Percentiles rank a stretch among this genome's conserved stretches.
These are phyloP conservation scores for Zeus faber DNA, from an alignment of 2,113 vertebrate genomes.

Conservation along the genomic window DNA sequence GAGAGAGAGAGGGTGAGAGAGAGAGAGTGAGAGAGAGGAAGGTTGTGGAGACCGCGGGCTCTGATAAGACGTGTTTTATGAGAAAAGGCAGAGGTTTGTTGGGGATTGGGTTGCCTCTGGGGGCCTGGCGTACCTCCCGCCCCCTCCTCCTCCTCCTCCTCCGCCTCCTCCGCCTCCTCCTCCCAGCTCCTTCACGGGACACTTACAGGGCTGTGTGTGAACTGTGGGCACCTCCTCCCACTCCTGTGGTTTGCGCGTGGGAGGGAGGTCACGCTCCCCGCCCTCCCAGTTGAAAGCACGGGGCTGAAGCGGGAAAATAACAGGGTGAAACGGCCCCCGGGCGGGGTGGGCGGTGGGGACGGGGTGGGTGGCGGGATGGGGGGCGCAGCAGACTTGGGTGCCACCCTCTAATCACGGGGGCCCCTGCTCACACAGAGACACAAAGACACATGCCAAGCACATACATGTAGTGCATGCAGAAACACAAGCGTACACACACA, in stretches of 20 bases:
- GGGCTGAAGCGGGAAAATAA: slow-evolving; percentile 59
- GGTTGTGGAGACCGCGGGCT: not conserved
- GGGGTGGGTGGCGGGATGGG: no score
- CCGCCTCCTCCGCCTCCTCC: no score
- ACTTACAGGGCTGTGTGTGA: slow-evolving; percentile 31
- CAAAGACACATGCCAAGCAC: not conserved
- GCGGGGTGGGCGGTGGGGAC: no score
- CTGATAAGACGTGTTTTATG: no score
- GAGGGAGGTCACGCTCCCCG: slow-evolving; percentile 62
- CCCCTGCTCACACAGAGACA: slow-evolving; percentile 36
- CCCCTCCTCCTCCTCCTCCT: no score
- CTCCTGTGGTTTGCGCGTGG: slow-evolving; percentile 48
- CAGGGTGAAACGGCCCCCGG: slow-evolving; percentile 50
- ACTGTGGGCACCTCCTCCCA: slow-evolving; percentile 42
- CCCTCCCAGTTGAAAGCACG: slow-evolving; percentile 46
- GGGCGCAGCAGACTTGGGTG: slow-evolving; percentile 10
- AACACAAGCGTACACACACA: no score
- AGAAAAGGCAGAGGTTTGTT: no score
- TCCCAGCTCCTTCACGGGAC: slow-evolving; percentile 5
- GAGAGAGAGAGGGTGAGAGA: slow-evolving; percentile 5
- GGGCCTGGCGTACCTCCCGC: no score
- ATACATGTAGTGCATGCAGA: not conserved
- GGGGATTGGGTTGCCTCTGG: no score
- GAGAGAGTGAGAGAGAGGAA: not conserved
- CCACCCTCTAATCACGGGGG: slow-evolving; percentile 63